These are phyloP conservation scores for Tachina grossa DNA, from an alignment of 2,888 invertebrate genomes.

Conservation along the genomic window DNA sequence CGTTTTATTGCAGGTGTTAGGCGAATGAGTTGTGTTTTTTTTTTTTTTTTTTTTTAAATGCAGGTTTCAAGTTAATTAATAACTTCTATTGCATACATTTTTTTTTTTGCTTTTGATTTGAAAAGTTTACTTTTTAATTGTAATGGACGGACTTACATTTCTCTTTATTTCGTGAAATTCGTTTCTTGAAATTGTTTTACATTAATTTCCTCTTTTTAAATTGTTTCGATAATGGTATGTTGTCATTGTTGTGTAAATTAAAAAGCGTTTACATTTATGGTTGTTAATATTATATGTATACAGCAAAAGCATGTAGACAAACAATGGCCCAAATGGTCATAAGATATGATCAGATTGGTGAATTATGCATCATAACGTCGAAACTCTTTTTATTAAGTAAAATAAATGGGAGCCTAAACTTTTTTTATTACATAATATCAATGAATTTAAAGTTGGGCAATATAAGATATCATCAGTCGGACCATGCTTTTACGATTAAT, in stretches of 20 bases:
- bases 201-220: conserved; percentile 11
- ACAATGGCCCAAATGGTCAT: not conserved
- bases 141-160: conserved; percentile 4
- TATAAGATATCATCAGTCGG: not conserved
- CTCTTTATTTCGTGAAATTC: not conserved
- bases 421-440: not conserved
- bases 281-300: not conserved
- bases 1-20: not conserved
- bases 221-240: not conserved
- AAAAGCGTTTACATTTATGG: conserved; percentile 1
- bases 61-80: conserved; percentile 39
- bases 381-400: not conserved
- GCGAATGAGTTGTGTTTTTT: not conserved
- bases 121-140: conserved; percentile 19
- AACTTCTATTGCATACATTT: conserved; percentile 28
- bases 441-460: not conserved
- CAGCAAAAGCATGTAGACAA: not conserved
- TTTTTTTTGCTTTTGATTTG: not conserved
- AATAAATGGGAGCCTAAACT: not conserved
- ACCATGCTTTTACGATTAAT: not conserved
- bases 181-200: conserved; percentile 9
- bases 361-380: not conserved
- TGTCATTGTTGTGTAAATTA: not conserved
- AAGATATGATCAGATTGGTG: not conserved
- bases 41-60: conserved; percentile 4